phyloP scores from a whole-genome alignment of 2,113 vertebrate species.

The Chitala chitala region DNA sequence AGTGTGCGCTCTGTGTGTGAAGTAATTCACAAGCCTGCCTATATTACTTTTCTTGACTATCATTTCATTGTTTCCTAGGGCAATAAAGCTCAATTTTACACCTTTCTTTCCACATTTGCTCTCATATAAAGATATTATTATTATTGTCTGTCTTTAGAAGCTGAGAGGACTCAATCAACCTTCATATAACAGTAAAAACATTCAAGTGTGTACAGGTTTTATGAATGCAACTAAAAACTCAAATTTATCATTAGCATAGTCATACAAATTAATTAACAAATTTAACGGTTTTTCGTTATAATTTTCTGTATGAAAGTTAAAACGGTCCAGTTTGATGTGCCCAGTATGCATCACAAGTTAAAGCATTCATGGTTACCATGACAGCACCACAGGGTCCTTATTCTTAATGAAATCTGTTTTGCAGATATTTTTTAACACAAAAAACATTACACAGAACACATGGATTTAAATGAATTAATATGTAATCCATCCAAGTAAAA shows the following conservation, averaged over 20 bases:
- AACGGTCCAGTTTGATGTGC: too few species aligned
- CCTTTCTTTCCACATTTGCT: neutral
- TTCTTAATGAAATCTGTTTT: neutral
- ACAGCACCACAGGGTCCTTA: neutral
- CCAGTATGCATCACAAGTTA: neutral
- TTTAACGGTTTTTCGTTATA: too few species aligned
- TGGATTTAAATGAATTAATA: slow-evolving; percentile 43
- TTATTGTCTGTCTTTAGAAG: neutral
- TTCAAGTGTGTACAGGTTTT: neutral
- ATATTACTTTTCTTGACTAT: neutral
- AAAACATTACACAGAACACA: slow-evolving; percentile 30
- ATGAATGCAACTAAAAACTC: neutral
- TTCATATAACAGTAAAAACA: neutral
- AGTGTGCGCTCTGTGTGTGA: too few species aligned
- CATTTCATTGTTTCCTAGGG: neutral
- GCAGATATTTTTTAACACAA: neutral
- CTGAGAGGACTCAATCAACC: neutral
- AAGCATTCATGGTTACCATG: neutral
- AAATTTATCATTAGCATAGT: neutral
- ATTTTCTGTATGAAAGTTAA: too few species aligned
- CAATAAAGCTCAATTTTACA: neutral
- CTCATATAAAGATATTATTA: neutral
- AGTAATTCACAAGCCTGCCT: neutral
- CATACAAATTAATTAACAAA: neutral
- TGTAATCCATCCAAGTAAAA: slow-evolving; percentile 46